Base-by-base conservation (phyloP, 1,140 invertebrate species). In the Orius insidiosus region DNA sequence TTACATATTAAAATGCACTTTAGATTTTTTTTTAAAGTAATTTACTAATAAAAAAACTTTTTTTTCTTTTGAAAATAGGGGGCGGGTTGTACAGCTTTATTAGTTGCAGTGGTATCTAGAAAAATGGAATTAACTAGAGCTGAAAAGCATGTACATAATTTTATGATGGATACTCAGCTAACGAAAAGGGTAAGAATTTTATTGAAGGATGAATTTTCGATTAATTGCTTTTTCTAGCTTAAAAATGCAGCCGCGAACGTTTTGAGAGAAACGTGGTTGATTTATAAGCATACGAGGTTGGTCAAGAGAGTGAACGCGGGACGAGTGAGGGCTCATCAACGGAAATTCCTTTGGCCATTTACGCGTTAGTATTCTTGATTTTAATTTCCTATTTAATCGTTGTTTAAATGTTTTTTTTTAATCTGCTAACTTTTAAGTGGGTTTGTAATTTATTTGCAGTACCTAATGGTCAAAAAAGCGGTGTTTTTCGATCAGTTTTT, bases 81-180 rank as follows among this genome's bases (percentile, higher is more conserved):
- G 58, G 93, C 95, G 57, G 95, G 93, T 55, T 97, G 94, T 67
- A 98, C 95, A 58, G 95, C 95, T 56, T 74, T 98, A 63, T 78
- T 98, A 55, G 95, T 99, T 53, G 95, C 95, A 60, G 95, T 99
- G 52, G 90, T 98, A 59, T 96, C 95, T 56, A 77, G 94, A 63
- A 99, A 98, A 72, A 75, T 99, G 71, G 96, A 99, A 69, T 74
- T 99, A 59, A 93, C 92, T 54, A 78, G 94, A 68, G 95, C 96
- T 54, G 96, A 98, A 70, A 98, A 98, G 72, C 95, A 98, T 74
- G 95, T 99, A 59, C 95, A 98, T 71, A 98, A 98, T 74, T 99
- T 99, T 68, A 98, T 98, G 95, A 97, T 98, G 92, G 95, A 99
- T 68, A 98, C 94, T 56, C 94, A 98, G 72, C 77, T 98, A 64